These are phyloP conservation scores for Macrosoma leucophasiata DNA, from an alignment of 2,888 invertebrate genomes.

Conservation along the genomic window DNA sequence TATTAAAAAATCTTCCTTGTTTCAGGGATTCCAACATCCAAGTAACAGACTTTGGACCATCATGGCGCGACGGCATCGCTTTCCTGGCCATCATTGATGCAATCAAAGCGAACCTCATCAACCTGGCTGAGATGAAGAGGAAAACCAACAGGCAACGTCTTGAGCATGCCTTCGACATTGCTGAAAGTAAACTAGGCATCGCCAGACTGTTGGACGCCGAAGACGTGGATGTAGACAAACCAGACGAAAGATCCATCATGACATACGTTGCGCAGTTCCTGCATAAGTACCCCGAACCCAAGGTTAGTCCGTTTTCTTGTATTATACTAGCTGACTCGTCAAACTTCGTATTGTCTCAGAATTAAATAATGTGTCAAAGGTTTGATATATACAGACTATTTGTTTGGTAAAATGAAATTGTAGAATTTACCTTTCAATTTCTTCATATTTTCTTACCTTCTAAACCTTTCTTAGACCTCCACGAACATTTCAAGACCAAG, in stretches of 20 bases:
- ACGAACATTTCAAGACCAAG: too few relatives aligned
- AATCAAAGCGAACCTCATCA: constrained; percentile 93
- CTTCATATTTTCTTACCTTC: too few relatives aligned
- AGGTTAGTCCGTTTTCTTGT: too few relatives aligned
- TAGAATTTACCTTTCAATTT: too few relatives aligned
- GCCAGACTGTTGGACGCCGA: constrained; percentile 94
- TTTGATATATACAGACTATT: too few relatives aligned
- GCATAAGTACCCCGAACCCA: constrained; percentile 94
- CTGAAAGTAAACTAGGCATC: constrained; percentile 93
- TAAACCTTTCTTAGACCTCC: too few relatives aligned
- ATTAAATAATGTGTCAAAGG: too few relatives aligned
- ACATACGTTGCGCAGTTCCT: constrained; percentile 98
- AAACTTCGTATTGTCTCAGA: too few relatives aligned
- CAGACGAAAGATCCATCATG: constrained; percentile 98
- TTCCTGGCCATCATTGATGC: constrained; percentile 97
- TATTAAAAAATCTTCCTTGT: neutral
- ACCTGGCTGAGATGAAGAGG: constrained; percentile 86
- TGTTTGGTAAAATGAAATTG: too few relatives aligned
- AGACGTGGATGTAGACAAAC: constrained; percentile 96
- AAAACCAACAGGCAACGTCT: constrained; percentile 87
- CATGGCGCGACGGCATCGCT: constrained; percentile 97
- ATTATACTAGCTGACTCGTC: too few relatives aligned
- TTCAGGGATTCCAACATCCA: constrained; percentile 88
- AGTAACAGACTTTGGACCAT: constrained; percentile 94
- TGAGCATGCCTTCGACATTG: constrained; percentile 95